These are phyloP conservation scores for Scaeva pyrastri DNA, from an alignment of 2,888 invertebrate genomes.

Conservation along the genomic window DNA sequence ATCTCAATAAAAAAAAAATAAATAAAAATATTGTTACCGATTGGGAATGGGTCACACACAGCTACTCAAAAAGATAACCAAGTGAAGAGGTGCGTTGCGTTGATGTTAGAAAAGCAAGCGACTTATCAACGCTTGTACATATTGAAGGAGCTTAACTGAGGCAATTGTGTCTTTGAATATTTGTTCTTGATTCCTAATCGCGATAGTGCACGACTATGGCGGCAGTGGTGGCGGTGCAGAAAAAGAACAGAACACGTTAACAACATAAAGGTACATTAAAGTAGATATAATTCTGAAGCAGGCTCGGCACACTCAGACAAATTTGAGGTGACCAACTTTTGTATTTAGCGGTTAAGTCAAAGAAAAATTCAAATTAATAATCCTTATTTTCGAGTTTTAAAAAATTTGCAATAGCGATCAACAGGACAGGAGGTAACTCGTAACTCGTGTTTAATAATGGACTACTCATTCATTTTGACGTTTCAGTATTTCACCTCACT, in stretches of 20 bases:
- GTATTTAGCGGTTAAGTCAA: too few relatives aligned
- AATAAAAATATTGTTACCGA: constrained; percentile 28
- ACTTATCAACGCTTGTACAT: constrained; percentile 54
- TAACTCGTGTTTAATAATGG: too few relatives aligned
- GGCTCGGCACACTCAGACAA: background rate
- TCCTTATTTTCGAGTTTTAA: too few relatives aligned
- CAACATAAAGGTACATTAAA: background rate
- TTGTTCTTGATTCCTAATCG: constrained; percentile 72
- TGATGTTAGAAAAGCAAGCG: constrained; percentile 4
- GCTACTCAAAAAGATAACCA: constrained; percentile 47
- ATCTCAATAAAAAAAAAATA: constrained; percentile 81
- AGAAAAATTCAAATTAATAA: too few relatives aligned
- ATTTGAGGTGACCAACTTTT: background rate
- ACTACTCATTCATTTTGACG: too few relatives aligned
- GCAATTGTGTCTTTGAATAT: constrained; percentile 62
- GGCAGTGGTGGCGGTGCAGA: background rate
- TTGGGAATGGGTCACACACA: constrained; percentile 68
- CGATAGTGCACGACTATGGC: constrained; percentile 39
- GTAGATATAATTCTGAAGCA: background rate
- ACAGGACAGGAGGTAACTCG: too few relatives aligned
- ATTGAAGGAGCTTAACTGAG: constrained; percentile 54
- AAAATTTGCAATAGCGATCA: too few relatives aligned
- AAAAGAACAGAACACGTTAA: constrained; percentile 16
- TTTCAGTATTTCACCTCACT: too few relatives aligned
- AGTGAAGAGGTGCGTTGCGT: constrained; percentile 21